These are phyloP conservation scores for Macrobrachium nipponense DNA, from an alignment of 1,140 invertebrate species.

Conservation along the genomic window DNA sequence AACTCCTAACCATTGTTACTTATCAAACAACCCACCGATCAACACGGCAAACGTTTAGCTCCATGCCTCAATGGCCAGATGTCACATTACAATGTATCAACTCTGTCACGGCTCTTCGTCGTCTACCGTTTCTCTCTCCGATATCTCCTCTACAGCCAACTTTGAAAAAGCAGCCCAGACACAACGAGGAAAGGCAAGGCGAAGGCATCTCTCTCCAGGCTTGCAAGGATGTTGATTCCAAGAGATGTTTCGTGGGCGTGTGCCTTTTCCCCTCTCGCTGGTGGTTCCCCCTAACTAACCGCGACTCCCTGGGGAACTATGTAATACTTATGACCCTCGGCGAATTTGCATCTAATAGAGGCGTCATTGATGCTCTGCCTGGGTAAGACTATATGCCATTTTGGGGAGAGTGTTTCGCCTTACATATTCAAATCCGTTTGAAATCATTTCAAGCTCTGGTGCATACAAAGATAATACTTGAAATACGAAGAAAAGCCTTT, in stretches of 20 bases:
- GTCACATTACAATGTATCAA: slow-evolving; percentile 16
- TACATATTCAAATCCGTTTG: no score
- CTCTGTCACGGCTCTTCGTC: not conserved
- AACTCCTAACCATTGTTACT: slow-evolving; percentile 43
- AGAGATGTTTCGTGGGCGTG: not conserved
- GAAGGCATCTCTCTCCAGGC: not conserved
- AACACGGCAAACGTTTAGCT: slow-evolving; percentile 37
- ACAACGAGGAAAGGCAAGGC: not conserved
- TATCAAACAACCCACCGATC: slow-evolving; percentile 52
- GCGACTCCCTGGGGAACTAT: slow-evolving; percentile 41
- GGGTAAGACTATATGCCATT: no score
- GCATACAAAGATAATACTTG: no score
- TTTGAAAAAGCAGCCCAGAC: no score
- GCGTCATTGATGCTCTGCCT: no score
- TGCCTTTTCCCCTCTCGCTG: slow-evolving; percentile 9
- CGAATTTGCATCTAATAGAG: slow-evolving; percentile 52
- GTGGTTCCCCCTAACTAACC: slow-evolving; percentile 29
- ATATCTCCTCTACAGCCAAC: no score
- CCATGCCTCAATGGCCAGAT: slow-evolving; percentile 2
- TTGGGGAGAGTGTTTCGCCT: no score
- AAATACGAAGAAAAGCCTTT: no score
- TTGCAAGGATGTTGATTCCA: not conserved
- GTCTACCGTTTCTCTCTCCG: not conserved
- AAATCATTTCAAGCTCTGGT: no score
- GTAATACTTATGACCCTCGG: slow-evolving; percentile 54